Percentiles rank a stretch among this genome's conserved stretches.
Evolutionary conservation across 2,113 vertebrate genomes (phyloP).

Genomic region (Piaya cayana): DNA sequence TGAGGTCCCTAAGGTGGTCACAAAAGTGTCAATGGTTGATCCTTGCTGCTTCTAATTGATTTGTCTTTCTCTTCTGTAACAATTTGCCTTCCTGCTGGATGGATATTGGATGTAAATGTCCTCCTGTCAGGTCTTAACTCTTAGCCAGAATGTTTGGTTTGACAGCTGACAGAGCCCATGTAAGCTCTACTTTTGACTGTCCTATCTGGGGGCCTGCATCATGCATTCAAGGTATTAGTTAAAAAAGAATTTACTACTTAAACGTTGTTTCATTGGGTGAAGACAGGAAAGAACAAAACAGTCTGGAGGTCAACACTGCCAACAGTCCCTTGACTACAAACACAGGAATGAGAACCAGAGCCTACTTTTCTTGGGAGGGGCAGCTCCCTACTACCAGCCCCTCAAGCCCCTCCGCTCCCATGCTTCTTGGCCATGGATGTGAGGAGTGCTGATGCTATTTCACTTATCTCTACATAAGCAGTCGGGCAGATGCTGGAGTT

Average conservation of each 20-base stretch:
- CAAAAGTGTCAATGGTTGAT: background rate
- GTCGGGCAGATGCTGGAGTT: background rate
- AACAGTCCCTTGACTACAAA: fast-evolving
- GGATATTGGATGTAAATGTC: background rate
- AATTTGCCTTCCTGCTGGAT: background rate
- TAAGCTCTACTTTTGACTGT: background rate
- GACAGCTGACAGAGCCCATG: background rate
- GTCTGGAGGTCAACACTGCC: background rate
- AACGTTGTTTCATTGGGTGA: background rate
- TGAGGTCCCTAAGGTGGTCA: background rate
- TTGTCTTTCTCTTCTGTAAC: background rate
- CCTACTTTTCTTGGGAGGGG: background rate
- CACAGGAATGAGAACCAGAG: fast-evolving
- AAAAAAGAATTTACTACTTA: background rate
- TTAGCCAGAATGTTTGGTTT: background rate
- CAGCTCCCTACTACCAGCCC: background rate
- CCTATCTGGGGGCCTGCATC: background rate
- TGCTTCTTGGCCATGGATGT: background rate
- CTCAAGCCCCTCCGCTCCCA: background rate
- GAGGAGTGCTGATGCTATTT: background rate
- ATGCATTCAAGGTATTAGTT: background rate
- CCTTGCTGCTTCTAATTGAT: background rate
- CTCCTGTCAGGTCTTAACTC: background rate
- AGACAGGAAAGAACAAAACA: background rate
- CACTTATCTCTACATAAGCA: background rate